These are phyloP conservation scores for Ochropacha duplaris DNA, from an alignment of 2,888 invertebrate genomes.

Conservation along the genomic window DNA sequence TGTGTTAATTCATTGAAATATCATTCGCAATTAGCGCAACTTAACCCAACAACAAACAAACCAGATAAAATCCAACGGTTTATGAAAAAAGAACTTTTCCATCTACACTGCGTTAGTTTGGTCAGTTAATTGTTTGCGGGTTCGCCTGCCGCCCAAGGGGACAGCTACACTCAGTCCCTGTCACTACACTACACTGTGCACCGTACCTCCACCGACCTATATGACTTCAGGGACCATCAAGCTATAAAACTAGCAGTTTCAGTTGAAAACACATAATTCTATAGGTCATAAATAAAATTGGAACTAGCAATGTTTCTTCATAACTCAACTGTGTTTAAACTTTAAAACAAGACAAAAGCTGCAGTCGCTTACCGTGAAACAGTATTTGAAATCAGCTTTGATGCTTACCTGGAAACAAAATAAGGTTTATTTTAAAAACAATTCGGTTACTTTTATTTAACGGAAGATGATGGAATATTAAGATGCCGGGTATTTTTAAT, in stretches of 20 bases:
- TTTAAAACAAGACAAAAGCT: neutral
- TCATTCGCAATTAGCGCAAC: neutral
- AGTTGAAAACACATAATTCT: slow-evolving; percentile 5
- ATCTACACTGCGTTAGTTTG: slow-evolving; percentile 30
- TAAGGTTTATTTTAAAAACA: slow-evolving; percentile 7
- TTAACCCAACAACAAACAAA: neutral
- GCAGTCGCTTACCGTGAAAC: slow-evolving; percentile 3
- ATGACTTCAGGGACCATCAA: slow-evolving; percentile 21
- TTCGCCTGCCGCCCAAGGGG: slow-evolving; percentile 35
- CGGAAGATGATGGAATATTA: neutral
- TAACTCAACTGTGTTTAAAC: neutral
- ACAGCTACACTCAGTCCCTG: slow-evolving; percentile 28
- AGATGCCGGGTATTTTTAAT: neutral
- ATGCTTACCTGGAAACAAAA: slow-evolving; percentile 22
- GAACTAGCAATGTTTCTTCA: slow-evolving; percentile 2
- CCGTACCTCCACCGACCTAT: slow-evolving; percentile 13
- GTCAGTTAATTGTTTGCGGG: slow-evolving; percentile 56
- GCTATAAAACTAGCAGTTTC: slow-evolving; percentile 25
- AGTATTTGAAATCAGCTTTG: neutral
- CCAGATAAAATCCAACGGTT: neutral
- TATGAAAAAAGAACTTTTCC: neutral
- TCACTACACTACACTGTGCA: slow-evolving; percentile 20
- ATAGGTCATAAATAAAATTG: neutral
- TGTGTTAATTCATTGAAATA: neutral
- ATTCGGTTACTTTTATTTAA: neutral